phyloP scores from a whole-genome alignment of 1,140 invertebrate species.

The Drosophila paulistorum region DNA sequence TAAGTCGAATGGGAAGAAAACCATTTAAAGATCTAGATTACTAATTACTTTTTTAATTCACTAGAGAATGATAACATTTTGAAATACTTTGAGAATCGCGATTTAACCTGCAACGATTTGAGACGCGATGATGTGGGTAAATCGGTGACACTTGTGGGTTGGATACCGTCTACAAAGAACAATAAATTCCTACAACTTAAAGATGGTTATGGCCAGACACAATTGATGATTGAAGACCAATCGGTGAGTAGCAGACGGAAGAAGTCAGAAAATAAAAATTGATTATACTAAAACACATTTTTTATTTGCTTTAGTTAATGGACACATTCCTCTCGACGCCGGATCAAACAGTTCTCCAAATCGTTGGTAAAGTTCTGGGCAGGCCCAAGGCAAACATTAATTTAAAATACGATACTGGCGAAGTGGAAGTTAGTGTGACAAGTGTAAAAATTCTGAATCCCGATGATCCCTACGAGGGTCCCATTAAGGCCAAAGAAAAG shows the following conservation, averaged over 20 bases:
- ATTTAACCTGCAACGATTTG: slow-evolving; percentile 90
- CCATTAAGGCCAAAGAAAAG: slow-evolving; percentile 72
- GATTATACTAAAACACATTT: too few relatives aligned
- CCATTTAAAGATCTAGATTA: background rate
- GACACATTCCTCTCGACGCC: slow-evolving; percentile 73
- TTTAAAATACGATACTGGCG: slow-evolving; percentile 82
- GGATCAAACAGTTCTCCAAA: slow-evolving; percentile 73
- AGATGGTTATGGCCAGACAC: slow-evolving; percentile 90
- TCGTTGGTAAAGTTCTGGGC: slow-evolving; percentile 76
- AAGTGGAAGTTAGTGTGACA: slow-evolving; percentile 78
- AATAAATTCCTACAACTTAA: slow-evolving; percentile 88
- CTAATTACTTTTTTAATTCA: background rate
- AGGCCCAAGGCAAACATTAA: slow-evolving; percentile 77
- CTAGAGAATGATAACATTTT: slow-evolving; percentile 81
- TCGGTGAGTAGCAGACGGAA: slow-evolving; percentile 42
- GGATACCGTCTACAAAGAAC: slow-evolving; percentile 87
- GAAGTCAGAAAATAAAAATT: too few relatives aligned
- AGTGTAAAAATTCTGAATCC: slow-evolving; percentile 78
- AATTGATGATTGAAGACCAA: slow-evolving; percentile 86
- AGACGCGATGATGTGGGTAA: slow-evolving; percentile 85
- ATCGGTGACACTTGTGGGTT: slow-evolving; percentile 89
- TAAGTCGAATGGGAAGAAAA: slow-evolving; percentile 34
- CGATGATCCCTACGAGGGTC: slow-evolving; percentile 76
- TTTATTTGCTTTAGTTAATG: slow-evolving; percentile 37
- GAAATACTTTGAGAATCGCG: slow-evolving; percentile 85